Base-by-base conservation (phyloP, 2,797 vertebrate genomes). In the Anomalospiza imberbis region DNA sequence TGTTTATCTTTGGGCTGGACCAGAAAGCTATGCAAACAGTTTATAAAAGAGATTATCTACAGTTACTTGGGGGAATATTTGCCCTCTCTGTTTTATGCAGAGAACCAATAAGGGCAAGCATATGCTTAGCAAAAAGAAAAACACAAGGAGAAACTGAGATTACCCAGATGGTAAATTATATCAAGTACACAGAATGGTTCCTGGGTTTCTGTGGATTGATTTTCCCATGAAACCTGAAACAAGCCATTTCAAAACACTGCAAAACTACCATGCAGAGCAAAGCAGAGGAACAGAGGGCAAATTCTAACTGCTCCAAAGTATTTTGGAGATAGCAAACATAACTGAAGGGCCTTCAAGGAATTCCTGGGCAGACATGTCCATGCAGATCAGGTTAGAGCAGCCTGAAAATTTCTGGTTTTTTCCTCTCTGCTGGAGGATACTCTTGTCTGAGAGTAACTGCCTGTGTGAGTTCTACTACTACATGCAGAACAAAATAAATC, bases 21-120 rank as follows among this genome's bases (percentile, higher is more conserved):
- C 73, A 88, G 58, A 25, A 34, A 91, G 66, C 51, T 92, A 91
- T 87, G 51, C 81, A 91, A 96, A 95, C 58, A 95, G 68, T 92
- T 94, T 95, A 91, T 80, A 92, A 58, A 93, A 94, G 40, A 72
- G 38, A 93, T 96, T 95, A 87, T 74, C 71, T 57, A 17, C 48
- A 87, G 53, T 93, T 85, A 91, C 79, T 93, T 94, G 83, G 25
- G 17, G 36, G 75, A 86, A 47, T 68, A 80, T 89, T 88, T 90
- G 53, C 45, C 48, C 44, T 76, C 47, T 73, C 48, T 68, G 9
- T 63, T 71, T 84, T 71, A 66, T 47, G 36, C 7, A 4, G 47
- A 85, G 62, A 55, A 82, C 72, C 34, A 90, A 34, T 50, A 79
- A 77, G 18, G 60, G 66, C 62, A 93, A 73, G 42, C 18, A 47